Evolutionary conservation across 2,888 invertebrate species (phyloP).

Genomic region (Bugula neritina): DNA sequence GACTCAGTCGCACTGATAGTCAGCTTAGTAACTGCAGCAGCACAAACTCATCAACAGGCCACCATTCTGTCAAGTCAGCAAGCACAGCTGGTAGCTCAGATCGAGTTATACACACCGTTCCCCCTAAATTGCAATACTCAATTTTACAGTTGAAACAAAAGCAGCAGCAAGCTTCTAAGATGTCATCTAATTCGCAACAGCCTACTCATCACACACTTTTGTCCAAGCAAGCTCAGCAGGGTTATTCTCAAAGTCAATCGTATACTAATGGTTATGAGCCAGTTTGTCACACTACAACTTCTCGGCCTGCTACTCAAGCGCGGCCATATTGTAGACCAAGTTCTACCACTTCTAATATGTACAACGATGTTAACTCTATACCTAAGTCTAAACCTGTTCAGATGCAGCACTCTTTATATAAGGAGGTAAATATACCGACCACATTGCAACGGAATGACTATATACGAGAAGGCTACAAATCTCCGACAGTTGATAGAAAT

Average conservation of each 20-base stretch:
- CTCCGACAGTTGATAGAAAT: neutral
- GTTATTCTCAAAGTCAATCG: neutral
- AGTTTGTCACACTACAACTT: neutral
- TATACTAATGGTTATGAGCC: neutral
- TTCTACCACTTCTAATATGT: neutral
- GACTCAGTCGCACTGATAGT: constrained; percentile 13
- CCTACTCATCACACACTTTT: neutral
- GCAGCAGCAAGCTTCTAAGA: constrained; percentile 8
- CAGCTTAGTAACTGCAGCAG: neutral
- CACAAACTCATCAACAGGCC: neutral
- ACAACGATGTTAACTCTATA: neutral
- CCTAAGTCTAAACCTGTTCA: neutral
- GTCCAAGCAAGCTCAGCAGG: neutral
- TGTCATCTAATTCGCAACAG: no score
- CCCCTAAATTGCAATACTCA: neutral
- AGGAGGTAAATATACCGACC: constrained; percentile 11
- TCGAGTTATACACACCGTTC: neutral
- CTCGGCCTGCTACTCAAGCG: neutral
- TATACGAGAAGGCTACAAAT: constrained; percentile 15
- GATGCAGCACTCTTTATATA: neutral
- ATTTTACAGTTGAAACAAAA: constrained; percentile 19
- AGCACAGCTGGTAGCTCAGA: neutral
- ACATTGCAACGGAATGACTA: constrained; percentile 15
- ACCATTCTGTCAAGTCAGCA: neutral
- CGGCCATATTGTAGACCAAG: neutral